Evolutionary conservation across 1,140 invertebrate genomes (phyloP).

Genomic region (Bombus waltoni): DNA sequence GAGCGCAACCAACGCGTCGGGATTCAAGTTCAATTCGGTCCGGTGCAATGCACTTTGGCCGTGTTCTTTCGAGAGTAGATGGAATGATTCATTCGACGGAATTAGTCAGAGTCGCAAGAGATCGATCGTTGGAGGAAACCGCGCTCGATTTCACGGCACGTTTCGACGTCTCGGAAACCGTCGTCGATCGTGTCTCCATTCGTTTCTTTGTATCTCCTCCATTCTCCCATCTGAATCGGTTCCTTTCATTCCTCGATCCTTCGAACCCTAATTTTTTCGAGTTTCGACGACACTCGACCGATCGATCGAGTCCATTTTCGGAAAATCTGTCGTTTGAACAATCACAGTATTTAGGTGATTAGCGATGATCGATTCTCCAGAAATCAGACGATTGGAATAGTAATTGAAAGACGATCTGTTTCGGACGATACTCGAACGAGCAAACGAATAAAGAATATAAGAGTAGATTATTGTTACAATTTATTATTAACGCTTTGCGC

Average conservation of each 20-base stretch:
- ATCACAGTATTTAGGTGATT: too few species aligned
- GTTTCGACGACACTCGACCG: neutral
- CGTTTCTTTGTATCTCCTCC: neutral
- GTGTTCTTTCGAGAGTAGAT: slow-evolving; percentile 41
- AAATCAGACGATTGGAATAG: too few species aligned
- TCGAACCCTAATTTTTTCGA: neutral
- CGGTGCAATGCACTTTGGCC: slow-evolving; percentile 49
- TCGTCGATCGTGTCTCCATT: neutral
- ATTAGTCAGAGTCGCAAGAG: slow-evolving; percentile 45
- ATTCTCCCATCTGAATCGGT: neutral
- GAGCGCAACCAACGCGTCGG: neutral
- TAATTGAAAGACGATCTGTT: too few species aligned
- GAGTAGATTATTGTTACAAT: too few species aligned
- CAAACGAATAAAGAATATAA: too few species aligned
- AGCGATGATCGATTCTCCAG: too few species aligned
- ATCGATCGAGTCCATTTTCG: neutral
- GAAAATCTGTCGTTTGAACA: neutral
- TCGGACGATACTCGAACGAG: too few species aligned
- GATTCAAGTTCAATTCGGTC: slow-evolving; percentile 47
- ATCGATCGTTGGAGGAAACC: slow-evolving; percentile 32
- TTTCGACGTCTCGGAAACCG: neutral
- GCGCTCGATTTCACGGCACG: slow-evolving; percentile 13
- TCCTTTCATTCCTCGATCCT: neutral
- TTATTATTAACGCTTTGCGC: too few species aligned
- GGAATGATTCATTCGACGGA: slow-evolving; percentile 44